Conservation (phyloP, 1,140 invertebrate genomes). For the Drosophila auraria region DNA sequence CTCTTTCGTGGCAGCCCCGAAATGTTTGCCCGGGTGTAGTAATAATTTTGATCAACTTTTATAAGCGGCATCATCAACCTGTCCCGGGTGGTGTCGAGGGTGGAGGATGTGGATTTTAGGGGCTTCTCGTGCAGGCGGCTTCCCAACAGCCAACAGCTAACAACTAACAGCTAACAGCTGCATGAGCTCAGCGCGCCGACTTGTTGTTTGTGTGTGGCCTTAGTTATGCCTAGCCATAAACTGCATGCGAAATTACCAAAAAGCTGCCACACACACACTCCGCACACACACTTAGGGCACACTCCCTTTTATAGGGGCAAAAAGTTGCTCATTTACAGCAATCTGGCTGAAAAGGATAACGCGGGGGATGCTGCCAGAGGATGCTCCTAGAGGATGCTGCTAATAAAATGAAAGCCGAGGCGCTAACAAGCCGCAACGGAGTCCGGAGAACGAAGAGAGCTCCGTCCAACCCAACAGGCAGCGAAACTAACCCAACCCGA, state of each 20-base stretch:
- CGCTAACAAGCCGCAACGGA: constrained; percentile 67
- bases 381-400: constrained; percentile 57
- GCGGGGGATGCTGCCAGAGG: constrained; percentile 3
- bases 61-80: constrained; percentile 64
- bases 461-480: constrained; percentile 35
- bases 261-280: constrained; percentile 45
- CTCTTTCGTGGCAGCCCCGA: constrained; percentile 14
- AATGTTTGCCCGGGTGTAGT: constrained; percentile 62
- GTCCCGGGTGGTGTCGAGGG: neutral
- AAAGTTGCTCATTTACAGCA: constrained; percentile 72
- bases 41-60: constrained; percentile 83
- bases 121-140: constrained; percentile 44
- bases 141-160: constrained; percentile 3
- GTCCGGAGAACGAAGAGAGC: constrained; percentile 2
- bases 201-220: constrained; percentile 33
- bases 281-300: neutral
- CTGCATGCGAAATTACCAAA: constrained; percentile 79
- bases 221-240: constrained; percentile 71
- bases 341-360: constrained; percentile 40
- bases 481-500: constrained; percentile 51
- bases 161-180: constrained; percentile 51
- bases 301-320: constrained; percentile 37
- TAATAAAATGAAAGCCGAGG: constrained; percentile 73
- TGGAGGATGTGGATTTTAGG: neutral
- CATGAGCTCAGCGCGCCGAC: constrained; percentile 32